These are phyloP conservation scores for Cyprinodon diabolis DNA, from an alignment of 2,797 vertebrate species.

Conservation along the genomic window DNA sequence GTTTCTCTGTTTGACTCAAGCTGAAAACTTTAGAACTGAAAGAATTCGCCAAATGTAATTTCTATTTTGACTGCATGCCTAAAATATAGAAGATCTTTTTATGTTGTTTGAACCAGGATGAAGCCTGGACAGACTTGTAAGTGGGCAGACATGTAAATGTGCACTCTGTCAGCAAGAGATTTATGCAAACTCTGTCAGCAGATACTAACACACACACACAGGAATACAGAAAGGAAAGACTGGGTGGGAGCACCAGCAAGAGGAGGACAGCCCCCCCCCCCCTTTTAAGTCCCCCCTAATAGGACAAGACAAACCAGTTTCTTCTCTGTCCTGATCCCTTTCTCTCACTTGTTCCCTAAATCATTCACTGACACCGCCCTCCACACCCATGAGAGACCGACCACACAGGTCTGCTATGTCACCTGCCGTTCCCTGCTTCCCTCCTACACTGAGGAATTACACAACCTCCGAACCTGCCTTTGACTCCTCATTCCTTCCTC, in stretches of 20 bases:
- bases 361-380: constrained; percentile 42
- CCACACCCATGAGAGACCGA: constrained; percentile 11
- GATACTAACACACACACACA: background rate
- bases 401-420: constrained; percentile 22
- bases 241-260: constrained; percentile 9
- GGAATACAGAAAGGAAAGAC: background rate
- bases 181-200: constrained; percentile 51
- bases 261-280: background rate
- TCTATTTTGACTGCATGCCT: background rate
- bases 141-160: constrained; percentile 61
- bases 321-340: background rate
- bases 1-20: background rate
- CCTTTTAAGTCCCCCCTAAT: background rate
- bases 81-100: background rate
- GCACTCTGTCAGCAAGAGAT: constrained; percentile 35
- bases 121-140: background rate
- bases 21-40: background rate
- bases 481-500: constrained; percentile 20
- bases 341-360: constrained; percentile 24
- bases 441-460: constrained; percentile 7
- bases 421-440: constrained; percentile 37
- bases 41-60: background rate
- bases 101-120: background rate
- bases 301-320: constrained; percentile 73
- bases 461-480: constrained; percentile 11